Conservation (phyloP, 2,113 vertebrate species). For the Manacus vitellinus region DNA sequence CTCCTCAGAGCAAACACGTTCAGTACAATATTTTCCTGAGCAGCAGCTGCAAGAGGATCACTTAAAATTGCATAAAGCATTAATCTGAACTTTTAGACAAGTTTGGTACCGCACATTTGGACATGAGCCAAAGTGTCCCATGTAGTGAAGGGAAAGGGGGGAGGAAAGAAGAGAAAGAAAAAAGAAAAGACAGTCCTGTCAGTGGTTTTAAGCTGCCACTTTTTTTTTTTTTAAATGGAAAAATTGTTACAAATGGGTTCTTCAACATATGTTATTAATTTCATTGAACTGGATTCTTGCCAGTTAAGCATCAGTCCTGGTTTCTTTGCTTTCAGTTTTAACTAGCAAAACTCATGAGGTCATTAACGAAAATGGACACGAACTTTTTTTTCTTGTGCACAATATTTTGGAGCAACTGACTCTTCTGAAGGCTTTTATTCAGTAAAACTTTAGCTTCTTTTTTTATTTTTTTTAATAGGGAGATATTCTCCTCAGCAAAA, state of each 20-base stretch:
- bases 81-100: conserved; percentile 63
- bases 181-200: conserved; percentile 72
- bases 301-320: conserved; percentile 76
- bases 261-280: conserved; percentile 87
- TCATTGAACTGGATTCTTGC: conserved; percentile 76
- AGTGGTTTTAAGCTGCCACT: conserved; percentile 76
- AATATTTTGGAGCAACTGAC: conserved; percentile 66
- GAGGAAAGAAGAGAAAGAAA: conserved; percentile 26
- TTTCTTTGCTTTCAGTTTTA: conserved; percentile 82
- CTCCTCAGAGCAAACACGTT: background rate
- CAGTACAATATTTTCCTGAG: background rate
- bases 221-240: conserved; percentile 68
- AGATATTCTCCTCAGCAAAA: conserved; percentile 63
- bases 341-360: conserved; percentile 80
- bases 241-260: conserved; percentile 83
- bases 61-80: conserved; percentile 59
- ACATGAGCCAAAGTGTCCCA: conserved; percentile 30
- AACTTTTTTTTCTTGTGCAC: conserved; percentile 41
- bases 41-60: conserved; percentile 41
- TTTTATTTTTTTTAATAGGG: conserved; percentile 40
- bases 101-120: conserved; percentile 45
- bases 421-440: conserved; percentile 67
- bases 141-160: background rate
- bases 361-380: conserved; percentile 79
- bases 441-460: conserved; percentile 22